Base-by-base conservation (phyloP, 2,888 invertebrate genomes). In the Lingula anatina region DNA sequence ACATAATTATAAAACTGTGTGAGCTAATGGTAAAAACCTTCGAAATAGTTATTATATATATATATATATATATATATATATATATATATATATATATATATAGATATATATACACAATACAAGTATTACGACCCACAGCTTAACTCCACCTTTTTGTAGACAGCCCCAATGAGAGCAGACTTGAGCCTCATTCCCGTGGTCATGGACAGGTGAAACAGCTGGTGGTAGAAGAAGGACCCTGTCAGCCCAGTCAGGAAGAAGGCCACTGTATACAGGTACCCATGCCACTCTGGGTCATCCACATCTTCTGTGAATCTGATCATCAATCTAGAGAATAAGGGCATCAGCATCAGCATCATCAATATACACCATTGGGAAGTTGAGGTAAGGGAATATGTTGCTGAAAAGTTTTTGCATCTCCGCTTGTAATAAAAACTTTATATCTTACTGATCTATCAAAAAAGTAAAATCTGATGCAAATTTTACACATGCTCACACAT, bases 171-270 rank as follows among this genome's bases (percentile, higher is more conserved):
- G 26, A 93, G 77, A 0, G 90, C 88, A 0, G 93, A 90, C 52
- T 92, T 83, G 65, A 96, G 87, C 50, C 90, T 84, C 83, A 96
- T 85, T 2, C 95, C 95, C 20, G 91, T 86, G 43, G 90, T 81
- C 78, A 90, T 77, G 60, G 78, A 71, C 49, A 87, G 83, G 69
- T 92, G 89, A 77, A 93, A 94, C 77, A 94, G 94, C 70, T 93
- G 92, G 2, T 91, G 87, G 36, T 92, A 79, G 43, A 94, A 80
- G 60, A 93, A 76, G 0, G 94, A 93, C 77, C 93, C 91, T 0
- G 87, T 70, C 0, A 84, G 81, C 0, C 93, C 89, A 36, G 87
- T 84, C 2, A 83, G 64, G 57, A 96, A 84, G 51, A 96, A 81
- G 1, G 86, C 72, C 0, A 83, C 78, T 0, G 92, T 88, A 76